These are phyloP conservation scores for Lepilemur septentrionalis DNA, from an alignment of 2,797 vertebrate species.

Conservation along the genomic window DNA sequence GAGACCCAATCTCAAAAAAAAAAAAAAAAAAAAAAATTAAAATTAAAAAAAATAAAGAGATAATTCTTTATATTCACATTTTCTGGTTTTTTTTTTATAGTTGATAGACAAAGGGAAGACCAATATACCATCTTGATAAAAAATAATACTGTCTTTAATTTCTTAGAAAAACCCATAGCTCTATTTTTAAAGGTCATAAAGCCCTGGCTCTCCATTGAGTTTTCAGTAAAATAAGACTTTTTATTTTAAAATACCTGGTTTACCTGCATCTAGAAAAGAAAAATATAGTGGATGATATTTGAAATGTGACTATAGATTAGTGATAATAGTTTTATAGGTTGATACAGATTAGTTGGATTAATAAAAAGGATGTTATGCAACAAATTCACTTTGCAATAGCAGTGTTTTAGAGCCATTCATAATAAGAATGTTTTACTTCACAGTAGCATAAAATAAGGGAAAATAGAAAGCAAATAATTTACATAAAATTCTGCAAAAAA, in stretches of 20 bases:
- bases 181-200: neutral
- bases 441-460: neutral
- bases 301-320: neutral
- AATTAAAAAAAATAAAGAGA: neutral
- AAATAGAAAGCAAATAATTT: neutral
- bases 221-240: neutral
- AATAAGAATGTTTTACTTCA: neutral
- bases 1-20: no score
- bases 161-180: neutral
- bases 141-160: neutral
- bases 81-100: neutral
- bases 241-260: neutral
- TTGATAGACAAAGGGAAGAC: neutral
- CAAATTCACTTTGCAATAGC: neutral
- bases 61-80: neutral
- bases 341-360: neutral
- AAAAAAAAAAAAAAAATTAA: no score
- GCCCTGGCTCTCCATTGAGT: neutral
- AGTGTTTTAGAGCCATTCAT: neutral
- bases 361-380: neutral
- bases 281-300: neutral
- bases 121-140: neutral
- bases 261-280: neutral
- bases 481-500: neutral
- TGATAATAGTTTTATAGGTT: neutral